A percentile compares a stretch with the other conserved stretches of the same genome.
These are phyloP conservation scores for Melanerpes formicivorus DNA, from an alignment of 2,113 vertebrate genomes.

Conservation along the genomic window DNA sequence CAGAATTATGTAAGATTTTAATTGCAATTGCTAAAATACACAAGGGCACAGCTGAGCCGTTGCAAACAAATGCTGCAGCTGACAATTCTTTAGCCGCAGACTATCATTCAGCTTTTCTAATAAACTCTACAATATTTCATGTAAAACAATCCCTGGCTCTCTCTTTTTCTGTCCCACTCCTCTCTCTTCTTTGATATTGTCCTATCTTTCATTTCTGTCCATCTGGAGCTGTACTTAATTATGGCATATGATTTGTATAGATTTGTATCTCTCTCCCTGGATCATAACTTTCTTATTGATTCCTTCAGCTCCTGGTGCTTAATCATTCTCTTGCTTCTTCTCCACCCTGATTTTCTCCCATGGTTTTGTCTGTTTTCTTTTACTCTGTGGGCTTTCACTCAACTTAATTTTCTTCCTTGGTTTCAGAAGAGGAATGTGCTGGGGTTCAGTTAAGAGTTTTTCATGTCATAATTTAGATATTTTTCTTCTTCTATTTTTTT, in stretches of 20 bases:
- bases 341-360: background rate
- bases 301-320: background rate
- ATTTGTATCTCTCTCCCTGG: background rate
- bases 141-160: conserved; percentile 4
- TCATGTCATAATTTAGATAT: background rate
- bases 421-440: conserved; percentile 7
- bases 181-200: background rate
- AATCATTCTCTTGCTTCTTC: background rate
- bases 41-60: background rate
- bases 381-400: background rate
- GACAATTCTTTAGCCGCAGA: background rate
- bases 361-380: conserved; percentile 37
- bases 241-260: background rate
- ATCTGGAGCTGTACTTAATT: conserved; percentile 13
- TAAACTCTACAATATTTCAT: background rate
- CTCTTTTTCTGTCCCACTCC: background rate
- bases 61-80: conserved; percentile 18
- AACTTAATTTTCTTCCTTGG: background rate
- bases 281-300: background rate
- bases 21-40: conserved; percentile 34
- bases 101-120: background rate
- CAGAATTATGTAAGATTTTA: conserved; percentile 43
- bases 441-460: background rate
- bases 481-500: fast-evolving
- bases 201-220: conserved; percentile 2